Conservation (phyloP, 2,888 invertebrate species). For the Seira ritae region DNA sequence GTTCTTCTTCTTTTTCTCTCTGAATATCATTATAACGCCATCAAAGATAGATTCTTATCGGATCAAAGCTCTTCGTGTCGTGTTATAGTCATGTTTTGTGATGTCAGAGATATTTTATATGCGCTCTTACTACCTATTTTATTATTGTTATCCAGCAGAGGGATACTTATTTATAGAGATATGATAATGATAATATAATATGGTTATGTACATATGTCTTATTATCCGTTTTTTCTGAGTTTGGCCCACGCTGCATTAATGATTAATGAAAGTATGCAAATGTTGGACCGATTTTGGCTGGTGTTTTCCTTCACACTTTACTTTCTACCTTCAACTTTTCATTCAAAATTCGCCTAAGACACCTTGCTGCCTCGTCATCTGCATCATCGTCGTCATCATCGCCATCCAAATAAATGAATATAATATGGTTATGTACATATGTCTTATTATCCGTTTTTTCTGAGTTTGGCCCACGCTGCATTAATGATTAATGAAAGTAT, state of each 20-base stretch:
- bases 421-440: background rate
- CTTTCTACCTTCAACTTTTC: background rate
- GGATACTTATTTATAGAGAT: too few species aligned
- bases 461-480: background rate
- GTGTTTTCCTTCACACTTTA: background rate
- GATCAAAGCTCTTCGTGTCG: background rate
- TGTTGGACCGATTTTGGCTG: background rate
- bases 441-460: background rate
- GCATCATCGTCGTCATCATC: background rate
- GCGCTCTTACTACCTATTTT: too few species aligned
- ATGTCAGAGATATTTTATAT: constrained; percentile 14
- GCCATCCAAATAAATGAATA: too few species aligned
- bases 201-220: background rate
- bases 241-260: constrained; percentile 2
- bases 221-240: background rate
- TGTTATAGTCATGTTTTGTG: constrained; percentile 15
- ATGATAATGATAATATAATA: too few species aligned
- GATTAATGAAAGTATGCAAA: constrained; percentile 2
- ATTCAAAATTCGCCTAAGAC: background rate
- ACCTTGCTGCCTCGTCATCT: background rate
- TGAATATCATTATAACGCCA: background rate
- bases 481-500: constrained; percentile 11
- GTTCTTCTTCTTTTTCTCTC: background rate
- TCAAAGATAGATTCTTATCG: constrained; percentile 3
- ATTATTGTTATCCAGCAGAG: constrained; percentile 9